Base-by-base conservation (phyloP, 1,140 invertebrate genomes). In the Plectrocnemia conspersa region DNA sequence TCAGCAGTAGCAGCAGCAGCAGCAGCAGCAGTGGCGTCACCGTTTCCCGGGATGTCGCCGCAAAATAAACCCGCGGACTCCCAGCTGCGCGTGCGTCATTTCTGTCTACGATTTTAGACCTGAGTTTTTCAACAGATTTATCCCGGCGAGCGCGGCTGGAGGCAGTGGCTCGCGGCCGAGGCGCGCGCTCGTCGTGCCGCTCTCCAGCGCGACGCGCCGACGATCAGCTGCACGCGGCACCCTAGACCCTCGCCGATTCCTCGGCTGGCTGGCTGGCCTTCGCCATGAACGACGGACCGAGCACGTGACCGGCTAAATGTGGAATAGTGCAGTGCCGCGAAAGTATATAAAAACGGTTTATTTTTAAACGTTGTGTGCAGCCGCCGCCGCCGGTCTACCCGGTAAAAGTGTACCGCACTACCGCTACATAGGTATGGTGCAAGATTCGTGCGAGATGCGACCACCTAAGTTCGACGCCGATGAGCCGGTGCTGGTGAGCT, bases 61-160 rank as follows among this genome's bases (percentile, higher is more conserved):
- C 27, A n/a, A n/a, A n/a, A 29, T 27, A 47, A 32, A 15, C 21
- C 23, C 4, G 29, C n/a, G 11, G 11, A 19, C 13, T 19, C 38
- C 11, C 16, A 16, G 33, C 35, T 7, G 35, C 47, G 33, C 33
- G 47, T 50, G 47, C 47, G 47, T 50, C 47, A 50, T 50, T 24
- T 10, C 15, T n/a, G 32, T 50, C 47, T 22, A 23, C 47, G 25
- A 19, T 13, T 38, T 38, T 47, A 47, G 45, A 47, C 22, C 33
- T 19, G 22, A 38, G 47, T 38, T 38, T 45, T 36, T 50, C 18
- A 35, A 35, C 47, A 38, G 47, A 35, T 36, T 38, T 38, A 50
- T 38, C 32, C 24, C 47, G 32, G 47, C 32, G 21, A 22, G 16
- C 7, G 32, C 47, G 2, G 33, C 33, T 18, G 21, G 22, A 18